Conservation (phyloP, 2,888 invertebrate genomes). For the Pseudanteris insignis region DNA sequence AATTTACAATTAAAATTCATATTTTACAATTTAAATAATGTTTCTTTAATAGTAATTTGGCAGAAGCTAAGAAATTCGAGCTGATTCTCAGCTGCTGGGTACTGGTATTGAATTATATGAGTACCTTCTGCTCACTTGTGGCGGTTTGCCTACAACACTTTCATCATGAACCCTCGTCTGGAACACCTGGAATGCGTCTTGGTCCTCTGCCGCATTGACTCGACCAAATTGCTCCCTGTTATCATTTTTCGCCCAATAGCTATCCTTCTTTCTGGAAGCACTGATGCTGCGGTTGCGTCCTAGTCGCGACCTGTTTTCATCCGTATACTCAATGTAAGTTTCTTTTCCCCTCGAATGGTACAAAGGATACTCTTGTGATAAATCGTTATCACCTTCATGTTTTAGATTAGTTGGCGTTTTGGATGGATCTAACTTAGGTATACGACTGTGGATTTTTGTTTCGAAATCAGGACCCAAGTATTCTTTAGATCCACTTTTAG, state of each 20-base stretch:
- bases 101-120: too few species aligned
- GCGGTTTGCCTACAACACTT: constrained; percentile 58
- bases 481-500: constrained; percentile 17
- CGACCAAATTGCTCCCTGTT: constrained; percentile 55
- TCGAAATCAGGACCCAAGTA: constrained; percentile 51
- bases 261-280: constrained; percentile 53
- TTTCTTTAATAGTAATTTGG: neutral
- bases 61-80: too few species aligned
- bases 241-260: constrained; percentile 57
- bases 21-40: too few species aligned
- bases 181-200: constrained; percentile 60
- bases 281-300: constrained; percentile 55
- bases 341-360: constrained; percentile 51
- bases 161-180: constrained; percentile 58
- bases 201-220: constrained; percentile 53
- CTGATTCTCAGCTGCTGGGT: too few species aligned
- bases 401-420: constrained; percentile 62
- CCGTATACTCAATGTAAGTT: constrained; percentile 17
- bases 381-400: constrained; percentile 63
- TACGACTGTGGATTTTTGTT: constrained; percentile 54
- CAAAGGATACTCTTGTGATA: constrained; percentile 68
- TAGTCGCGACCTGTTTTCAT: constrained; percentile 49
- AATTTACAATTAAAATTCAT: too few species aligned
- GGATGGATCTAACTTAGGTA: constrained; percentile 57
- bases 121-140: constrained; percentile 55